Percentiles rank a stretch among this genome's conserved stretches.
Evolutionary conservation across 2,888 invertebrate genomes (phyloP).

Genomic region (Drosophila basisetae): DNA sequence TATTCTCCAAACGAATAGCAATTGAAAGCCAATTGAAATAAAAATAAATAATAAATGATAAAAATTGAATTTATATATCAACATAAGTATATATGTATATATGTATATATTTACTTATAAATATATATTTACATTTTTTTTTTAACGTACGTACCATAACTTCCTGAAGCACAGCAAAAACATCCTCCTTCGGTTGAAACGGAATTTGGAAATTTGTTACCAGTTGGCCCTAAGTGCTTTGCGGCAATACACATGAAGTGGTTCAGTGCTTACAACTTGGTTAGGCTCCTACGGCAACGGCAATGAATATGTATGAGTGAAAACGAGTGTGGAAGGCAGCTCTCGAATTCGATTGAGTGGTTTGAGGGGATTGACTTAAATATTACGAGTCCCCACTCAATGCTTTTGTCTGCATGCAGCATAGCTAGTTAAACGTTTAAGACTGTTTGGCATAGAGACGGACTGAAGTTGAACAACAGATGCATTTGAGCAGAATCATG

Average conservation of each 20-base stretch:
- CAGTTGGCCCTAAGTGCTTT: constrained; percentile 39
- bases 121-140: neutral
- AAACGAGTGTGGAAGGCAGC: neutral
- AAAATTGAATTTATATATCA: constrained; percentile 1
- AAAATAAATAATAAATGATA: constrained; percentile 15
- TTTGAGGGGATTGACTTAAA: constrained; percentile 16
- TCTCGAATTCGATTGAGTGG: constrained; percentile 19
- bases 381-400: constrained; percentile 22
- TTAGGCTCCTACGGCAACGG: neutral
- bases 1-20: constrained; percentile 48
- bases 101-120: neutral
- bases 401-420: constrained; percentile 8
- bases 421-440: constrained; percentile 2
- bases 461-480: neutral
- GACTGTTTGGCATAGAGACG: neutral
- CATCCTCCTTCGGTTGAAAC: constrained; percentile 33
- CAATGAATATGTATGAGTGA: neutral
- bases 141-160: neutral
- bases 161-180: constrained; percentile 5
- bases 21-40: constrained; percentile 41
- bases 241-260: constrained; percentile 31
- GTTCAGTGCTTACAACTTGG: constrained; percentile 15
- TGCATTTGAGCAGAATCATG: neutral
- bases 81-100: neutral
- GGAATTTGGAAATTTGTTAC: constrained; percentile 23